These are phyloP conservation scores for Callinectes sapidus DNA, from an alignment of 2,888 invertebrate genomes.

Conservation along the genomic window DNA sequence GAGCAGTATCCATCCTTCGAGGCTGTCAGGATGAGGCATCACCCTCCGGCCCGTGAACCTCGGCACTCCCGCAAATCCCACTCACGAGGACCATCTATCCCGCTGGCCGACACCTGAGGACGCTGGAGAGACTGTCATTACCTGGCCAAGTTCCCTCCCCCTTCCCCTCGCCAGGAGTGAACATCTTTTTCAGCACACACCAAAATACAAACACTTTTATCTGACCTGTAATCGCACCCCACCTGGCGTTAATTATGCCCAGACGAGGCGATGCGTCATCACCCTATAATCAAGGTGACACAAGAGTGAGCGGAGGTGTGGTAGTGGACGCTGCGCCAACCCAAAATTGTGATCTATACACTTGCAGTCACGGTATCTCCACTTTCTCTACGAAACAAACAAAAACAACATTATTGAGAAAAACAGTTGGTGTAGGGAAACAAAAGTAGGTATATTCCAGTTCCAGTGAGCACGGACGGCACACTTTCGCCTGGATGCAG, in stretches of 20 bases:
- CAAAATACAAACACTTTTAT: constrained; percentile 5
- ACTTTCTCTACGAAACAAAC: neutral
- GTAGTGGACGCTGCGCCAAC: neutral
- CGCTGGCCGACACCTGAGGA: neutral
- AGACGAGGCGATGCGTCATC: neutral
- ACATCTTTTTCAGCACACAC: neutral
- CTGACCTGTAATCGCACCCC: neutral
- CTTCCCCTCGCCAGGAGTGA: neutral
- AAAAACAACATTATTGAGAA: neutral
- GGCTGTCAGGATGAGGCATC: constrained; percentile 21
- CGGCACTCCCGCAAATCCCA: constrained; percentile 3
- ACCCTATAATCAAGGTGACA: neutral
- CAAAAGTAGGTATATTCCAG: no score
- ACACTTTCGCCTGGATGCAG: no score
- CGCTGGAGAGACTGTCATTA: neutral
- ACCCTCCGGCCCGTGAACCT: neutral
- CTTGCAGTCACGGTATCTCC: neutral
- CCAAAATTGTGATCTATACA: neutral
- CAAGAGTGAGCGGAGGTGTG: neutral
- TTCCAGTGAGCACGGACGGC: no score
- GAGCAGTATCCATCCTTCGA: neutral
- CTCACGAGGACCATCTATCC: constrained; percentile 5
- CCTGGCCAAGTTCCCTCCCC: neutral
- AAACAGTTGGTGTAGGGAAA: no score
- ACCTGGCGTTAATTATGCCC: neutral